Conservation (phyloP, 2,888 invertebrate species). For the Eupithecia dodoneata region DNA sequence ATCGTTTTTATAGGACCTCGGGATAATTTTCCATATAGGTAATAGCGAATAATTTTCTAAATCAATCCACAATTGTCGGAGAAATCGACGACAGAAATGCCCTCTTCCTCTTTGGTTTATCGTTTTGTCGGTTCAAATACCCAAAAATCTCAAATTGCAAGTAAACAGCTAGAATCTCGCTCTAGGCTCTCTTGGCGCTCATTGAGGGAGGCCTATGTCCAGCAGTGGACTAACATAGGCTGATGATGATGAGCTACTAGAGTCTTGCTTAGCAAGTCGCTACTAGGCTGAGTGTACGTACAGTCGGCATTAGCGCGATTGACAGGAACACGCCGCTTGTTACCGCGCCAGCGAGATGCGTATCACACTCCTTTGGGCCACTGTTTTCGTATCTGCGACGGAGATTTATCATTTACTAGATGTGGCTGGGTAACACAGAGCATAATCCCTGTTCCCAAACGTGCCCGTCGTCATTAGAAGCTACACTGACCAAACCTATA, state of each 20-base stretch:
- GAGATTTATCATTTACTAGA: constrained; percentile 55
- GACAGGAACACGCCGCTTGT: constrained; percentile 80
- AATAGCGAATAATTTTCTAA: too few species aligned
- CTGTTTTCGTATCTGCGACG: constrained; percentile 71
- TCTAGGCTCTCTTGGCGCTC: too few species aligned
- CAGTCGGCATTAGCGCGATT: constrained; percentile 75
- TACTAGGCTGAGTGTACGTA: constrained; percentile 15
- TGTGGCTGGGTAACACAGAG: constrained; percentile 26
- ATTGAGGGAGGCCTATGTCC: too few species aligned
- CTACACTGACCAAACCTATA: background rate
- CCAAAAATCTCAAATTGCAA: background rate
- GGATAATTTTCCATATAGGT: too few species aligned
- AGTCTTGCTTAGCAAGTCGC: background rate
- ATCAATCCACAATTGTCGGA: too few species aligned
- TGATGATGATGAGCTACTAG: background rate
- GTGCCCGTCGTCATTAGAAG: fast-evolving
- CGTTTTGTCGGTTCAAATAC: background rate
- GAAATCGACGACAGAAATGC: too few species aligned
- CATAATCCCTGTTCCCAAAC: background rate
- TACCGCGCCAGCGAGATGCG: constrained; percentile 75
- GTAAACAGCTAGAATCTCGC: background rate
- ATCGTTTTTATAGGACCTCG: too few species aligned
- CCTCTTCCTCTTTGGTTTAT: too few species aligned
- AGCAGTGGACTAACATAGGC: too few species aligned
- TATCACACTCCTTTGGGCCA: constrained; percentile 78